Evolutionary conservation across 2,113 vertebrate genomes (phyloP).

Genomic region (Leiothrix lutea): DNA sequence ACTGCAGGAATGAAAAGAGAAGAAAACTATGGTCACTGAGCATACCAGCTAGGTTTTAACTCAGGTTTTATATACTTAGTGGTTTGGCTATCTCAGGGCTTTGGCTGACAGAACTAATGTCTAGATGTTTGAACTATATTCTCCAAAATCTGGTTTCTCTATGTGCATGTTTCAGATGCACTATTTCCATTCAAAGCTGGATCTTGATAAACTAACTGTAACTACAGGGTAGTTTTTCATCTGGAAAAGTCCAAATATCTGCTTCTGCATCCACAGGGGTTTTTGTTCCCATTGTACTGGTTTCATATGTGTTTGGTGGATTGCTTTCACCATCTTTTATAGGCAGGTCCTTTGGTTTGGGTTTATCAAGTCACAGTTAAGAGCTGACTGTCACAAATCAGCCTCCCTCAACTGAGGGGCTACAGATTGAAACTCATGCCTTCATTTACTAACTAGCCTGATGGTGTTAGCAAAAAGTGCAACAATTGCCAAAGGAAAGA

Average conservation of each 20-base stretch:
- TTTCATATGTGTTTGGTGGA: neutral
- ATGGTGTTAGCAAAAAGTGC: neutral
- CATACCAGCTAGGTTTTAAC: neutral
- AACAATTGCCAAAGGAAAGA: neutral
- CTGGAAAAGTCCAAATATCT: neutral
- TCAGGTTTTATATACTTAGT: neutral
- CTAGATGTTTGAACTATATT: neutral
- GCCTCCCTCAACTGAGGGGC: neutral
- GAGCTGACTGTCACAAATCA: neutral
- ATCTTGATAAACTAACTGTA: neutral
- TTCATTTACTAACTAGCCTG: neutral
- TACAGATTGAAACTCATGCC: neutral
- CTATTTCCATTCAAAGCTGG: neutral
- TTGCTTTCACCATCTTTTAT: neutral
- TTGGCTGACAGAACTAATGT: neutral
- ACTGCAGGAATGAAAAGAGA: neutral
- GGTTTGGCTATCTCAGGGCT: neutral
- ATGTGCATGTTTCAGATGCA: neutral
- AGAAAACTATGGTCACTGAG: neutral
- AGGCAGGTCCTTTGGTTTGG: neutral
- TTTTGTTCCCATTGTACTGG: neutral
- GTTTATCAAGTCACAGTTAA: neutral
- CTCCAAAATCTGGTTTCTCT: neutral
- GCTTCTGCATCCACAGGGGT: accelerated
- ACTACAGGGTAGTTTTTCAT: neutral